Conservation (phyloP, 2,888 invertebrate genomes). For the Habroteleia sp. region DNA sequence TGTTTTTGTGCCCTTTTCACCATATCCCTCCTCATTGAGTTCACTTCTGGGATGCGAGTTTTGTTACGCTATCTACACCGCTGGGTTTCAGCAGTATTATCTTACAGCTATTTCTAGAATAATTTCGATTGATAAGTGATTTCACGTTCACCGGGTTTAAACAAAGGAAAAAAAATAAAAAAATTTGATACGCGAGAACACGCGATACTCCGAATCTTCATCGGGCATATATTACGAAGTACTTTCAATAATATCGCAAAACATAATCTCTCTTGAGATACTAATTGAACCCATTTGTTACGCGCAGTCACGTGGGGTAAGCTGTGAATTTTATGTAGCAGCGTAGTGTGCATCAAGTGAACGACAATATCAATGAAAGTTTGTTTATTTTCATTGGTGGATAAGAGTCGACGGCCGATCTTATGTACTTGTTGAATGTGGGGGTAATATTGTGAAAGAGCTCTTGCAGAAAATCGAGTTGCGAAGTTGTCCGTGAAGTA, state of each 20-base stretch:
- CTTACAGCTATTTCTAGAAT: too few species aligned
- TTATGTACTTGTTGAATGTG: conserved; percentile 75
- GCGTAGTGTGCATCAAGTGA: conserved; percentile 18
- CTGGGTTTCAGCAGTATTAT: too few species aligned
- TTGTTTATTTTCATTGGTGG: conserved; percentile 9
- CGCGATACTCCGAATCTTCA: too few species aligned
- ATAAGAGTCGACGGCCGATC: conserved; percentile 31
- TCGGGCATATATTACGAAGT: too few species aligned
- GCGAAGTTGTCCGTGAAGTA: conserved; percentile 25
- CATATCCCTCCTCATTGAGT: conserved; percentile 65
- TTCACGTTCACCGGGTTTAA: too few species aligned
- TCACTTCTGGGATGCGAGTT: conserved; percentile 22
- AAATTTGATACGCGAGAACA: too few species aligned
- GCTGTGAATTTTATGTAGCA: conserved; percentile 13
- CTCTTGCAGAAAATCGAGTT: conserved; percentile 23
- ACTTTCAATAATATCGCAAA: too few species aligned
- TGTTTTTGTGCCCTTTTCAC: conserved; percentile 74
- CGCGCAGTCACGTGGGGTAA: conserved; percentile 29
- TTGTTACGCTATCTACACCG: too few species aligned
- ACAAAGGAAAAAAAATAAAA: too few species aligned
- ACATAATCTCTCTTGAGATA: neutral
- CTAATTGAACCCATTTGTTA: conserved; percentile 9
- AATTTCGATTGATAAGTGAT: too few species aligned
- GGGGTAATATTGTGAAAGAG: conserved; percentile 45
- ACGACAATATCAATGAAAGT: conserved; percentile 33